Evolutionary conservation across 2,113 vertebrate species (phyloP).

Genomic region (Esox niger): DNA sequence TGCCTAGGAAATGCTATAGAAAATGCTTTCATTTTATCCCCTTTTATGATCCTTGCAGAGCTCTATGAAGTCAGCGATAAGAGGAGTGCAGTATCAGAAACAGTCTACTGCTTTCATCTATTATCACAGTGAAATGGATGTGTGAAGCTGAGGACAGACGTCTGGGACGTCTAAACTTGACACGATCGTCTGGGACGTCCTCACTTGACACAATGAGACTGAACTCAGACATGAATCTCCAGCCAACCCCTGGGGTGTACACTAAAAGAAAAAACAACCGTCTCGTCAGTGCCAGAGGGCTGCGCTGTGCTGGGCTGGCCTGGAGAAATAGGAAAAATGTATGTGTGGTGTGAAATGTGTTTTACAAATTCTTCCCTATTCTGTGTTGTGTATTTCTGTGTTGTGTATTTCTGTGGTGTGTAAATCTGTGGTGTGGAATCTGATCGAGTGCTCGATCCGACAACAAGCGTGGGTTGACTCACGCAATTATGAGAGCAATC

Average conservation of each 20-base stretch:
- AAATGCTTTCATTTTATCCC: slow-evolving; percentile 21
- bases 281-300: too few relatives aligned
- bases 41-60: slow-evolving; percentile 31
- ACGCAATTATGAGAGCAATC: slow-evolving; percentile 52
- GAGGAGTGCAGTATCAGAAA: slow-evolving; percentile 37
- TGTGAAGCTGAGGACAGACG: slow-evolving; percentile 29
- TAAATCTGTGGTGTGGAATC: slow-evolving; percentile 49
- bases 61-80: slow-evolving; percentile 55
- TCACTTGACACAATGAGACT: slow-evolving; percentile 43
- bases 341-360: too few relatives aligned
- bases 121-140: slow-evolving; percentile 41
- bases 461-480: slow-evolving; percentile 43
- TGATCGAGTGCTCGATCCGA: slow-evolving; percentile 52
- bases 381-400: slow-evolving; percentile 44
- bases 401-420: slow-evolving; percentile 31
- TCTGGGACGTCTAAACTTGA: slow-evolving; percentile 31
- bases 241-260: neutral
- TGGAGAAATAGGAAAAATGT: too few relatives aligned
- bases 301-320: too few relatives aligned
- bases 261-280: neutral
- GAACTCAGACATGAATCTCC: slow-evolving; percentile 18
- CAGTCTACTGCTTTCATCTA: slow-evolving; percentile 54
- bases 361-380: too few relatives aligned
- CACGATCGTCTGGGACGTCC: too few relatives aligned
- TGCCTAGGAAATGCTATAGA: slow-evolving; percentile 4